A percentile compares a stretch with the other conserved stretches of the same genome.
These are phyloP conservation scores for Tribolium castaneum DNA, from an alignment of 1,140 invertebrate genomes.

Conservation along the genomic window DNA sequence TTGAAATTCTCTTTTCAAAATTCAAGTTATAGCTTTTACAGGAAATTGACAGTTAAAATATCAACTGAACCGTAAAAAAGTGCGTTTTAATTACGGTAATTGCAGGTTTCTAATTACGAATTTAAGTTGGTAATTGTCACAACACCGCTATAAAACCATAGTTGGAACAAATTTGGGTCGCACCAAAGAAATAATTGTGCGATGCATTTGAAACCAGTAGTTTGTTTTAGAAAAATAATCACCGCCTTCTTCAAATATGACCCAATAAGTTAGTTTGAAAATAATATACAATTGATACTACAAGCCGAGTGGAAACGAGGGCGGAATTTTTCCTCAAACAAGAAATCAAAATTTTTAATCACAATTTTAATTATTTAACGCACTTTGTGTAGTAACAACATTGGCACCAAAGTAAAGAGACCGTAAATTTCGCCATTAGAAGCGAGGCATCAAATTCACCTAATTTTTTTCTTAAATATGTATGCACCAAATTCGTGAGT, in stretches of 20 bases:
- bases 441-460: constrained; percentile 32
- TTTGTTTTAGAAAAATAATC: not conserved
- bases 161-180: constrained; percentile 20
- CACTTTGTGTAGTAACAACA: constrained; percentile 6
- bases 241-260: not conserved
- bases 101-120: not conserved
- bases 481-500: constrained; percentile 37
- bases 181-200: not conserved
- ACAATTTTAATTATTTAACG: not conserved
- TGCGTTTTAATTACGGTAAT: not conserved
- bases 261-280: not conserved
- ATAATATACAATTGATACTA: not conserved
- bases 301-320: too few relatives aligned
- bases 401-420: constrained; percentile 21
- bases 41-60: not conserved
- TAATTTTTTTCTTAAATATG: constrained; percentile 38
- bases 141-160: constrained; percentile 7
- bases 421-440: constrained; percentile 16
- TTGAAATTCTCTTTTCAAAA: too few relatives aligned
- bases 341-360: not conserved
- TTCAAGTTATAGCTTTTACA: too few relatives aligned
- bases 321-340: too few relatives aligned
- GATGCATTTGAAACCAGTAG: not conserved
- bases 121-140: constrained; percentile 10
- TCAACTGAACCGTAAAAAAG: not conserved